phyloP scores from a whole-genome alignment of 2,888 invertebrate genomes.

The Blastobasis lacticolella region DNA sequence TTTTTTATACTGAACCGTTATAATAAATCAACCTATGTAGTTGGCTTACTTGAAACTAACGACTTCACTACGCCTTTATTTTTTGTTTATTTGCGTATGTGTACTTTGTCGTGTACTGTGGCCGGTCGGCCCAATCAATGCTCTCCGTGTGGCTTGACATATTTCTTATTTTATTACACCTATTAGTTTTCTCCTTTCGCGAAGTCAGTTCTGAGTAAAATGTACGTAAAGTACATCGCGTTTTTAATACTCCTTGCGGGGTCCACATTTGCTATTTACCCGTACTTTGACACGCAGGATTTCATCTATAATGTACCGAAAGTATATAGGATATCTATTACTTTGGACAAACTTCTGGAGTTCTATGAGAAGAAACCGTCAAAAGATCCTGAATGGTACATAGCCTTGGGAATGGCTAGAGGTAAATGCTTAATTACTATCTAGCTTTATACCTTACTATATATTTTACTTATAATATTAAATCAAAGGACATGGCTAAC shows the following conservation, averaged over 20 bases:
- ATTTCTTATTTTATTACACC: constrained; percentile 30
- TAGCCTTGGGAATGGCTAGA: constrained; percentile 54
- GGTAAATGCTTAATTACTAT: constrained; percentile 29
- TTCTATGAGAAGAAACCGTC: constrained; percentile 64
- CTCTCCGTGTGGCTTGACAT: constrained; percentile 32
- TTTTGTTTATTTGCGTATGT: no score
- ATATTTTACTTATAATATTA: neutral
- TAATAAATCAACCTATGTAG: no score
- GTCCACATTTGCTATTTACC: constrained; percentile 43
- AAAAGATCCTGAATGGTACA: constrained; percentile 64
- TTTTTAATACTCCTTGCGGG: constrained; percentile 27
- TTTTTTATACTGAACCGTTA: no score
- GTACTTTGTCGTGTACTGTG: no score
- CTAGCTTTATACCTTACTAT: neutral
- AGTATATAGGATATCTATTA: constrained; percentile 58
- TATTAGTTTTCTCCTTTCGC: constrained; percentile 26
- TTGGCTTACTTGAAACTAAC: no score
- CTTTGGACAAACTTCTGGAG: constrained; percentile 53
- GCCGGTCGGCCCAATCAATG: constrained; percentile 4
- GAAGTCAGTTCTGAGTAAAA: constrained; percentile 40
- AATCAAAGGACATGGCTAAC: no score
- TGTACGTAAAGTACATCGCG: constrained; percentile 42
- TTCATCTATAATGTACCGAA: constrained; percentile 69
- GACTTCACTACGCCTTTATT: no score
- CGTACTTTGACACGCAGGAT: constrained; percentile 66